These are phyloP conservation scores for Anastatus disparis DNA, from an alignment of 1,140 invertebrate species.

Conservation along the genomic window DNA sequence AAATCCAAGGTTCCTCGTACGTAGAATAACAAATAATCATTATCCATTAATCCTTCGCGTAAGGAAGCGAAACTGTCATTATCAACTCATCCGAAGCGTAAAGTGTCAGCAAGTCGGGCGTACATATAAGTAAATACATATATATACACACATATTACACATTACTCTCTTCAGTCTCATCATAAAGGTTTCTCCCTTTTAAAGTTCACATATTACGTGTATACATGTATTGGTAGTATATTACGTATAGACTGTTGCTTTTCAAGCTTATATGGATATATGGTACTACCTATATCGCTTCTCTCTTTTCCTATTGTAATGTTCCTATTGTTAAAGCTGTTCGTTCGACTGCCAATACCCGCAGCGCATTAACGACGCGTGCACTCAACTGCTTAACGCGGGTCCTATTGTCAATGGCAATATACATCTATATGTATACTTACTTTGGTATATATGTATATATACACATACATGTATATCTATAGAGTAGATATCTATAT, in stretches of 20 bases:
- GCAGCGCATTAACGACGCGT: slow-evolving; percentile 43
- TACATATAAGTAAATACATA: background rate
- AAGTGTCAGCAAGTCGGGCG: slow-evolving; percentile 29
- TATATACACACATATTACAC: too few species aligned
- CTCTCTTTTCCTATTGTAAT: slow-evolving; percentile 43
- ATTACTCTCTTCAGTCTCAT: too few species aligned
- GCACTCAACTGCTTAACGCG: slow-evolving; percentile 8
- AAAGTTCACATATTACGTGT: too few species aligned
- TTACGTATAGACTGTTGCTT: slow-evolving; percentile 21
- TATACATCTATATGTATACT: too few species aligned
- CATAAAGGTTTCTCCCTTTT: too few species aligned
- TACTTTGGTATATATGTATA: too few species aligned
- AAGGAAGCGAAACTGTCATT: slow-evolving; percentile 11
- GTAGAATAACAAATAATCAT: background rate
- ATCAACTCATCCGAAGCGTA: slow-evolving; percentile 20
- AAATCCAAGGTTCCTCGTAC: background rate
- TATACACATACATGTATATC: slow-evolving; percentile 29
- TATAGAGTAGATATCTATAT: slow-evolving; percentile 53
- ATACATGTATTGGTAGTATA: slow-evolving; percentile 10
- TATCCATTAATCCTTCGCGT: background rate
- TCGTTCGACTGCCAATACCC: slow-evolving; percentile 51
- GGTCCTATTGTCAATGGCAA: slow-evolving; percentile 23
- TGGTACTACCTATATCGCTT: too few species aligned
- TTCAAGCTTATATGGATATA: slow-evolving; percentile 31
- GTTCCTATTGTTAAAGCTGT: slow-evolving; percentile 29